Evolutionary conservation across 2,888 invertebrate species (phyloP), one percentile per base, ranked within the genome.

Genomic region (Metopia argyrocephala): DNA sequence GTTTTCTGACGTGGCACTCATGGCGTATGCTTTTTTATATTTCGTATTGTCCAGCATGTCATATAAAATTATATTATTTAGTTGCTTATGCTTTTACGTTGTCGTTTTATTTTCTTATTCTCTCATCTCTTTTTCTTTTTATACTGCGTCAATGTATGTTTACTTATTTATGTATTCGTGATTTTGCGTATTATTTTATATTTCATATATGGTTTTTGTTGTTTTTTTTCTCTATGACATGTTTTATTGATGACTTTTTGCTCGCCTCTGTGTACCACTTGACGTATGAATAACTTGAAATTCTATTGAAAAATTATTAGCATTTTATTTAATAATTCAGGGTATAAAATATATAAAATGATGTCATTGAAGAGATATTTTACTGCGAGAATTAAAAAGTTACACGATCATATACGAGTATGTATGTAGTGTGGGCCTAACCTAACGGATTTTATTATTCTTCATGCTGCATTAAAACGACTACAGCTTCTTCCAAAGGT

Each of bases 1-100:
- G 15, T 25, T 48, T 48, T 50, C 5, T 31, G 48, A 74, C 65
- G 64, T 85, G 86, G 52, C 85, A 86, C 84, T 82, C 86, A 85
- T 83, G 88, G 85, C 87, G 87, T 87, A 87, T 87, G 85, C 88
- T 86, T 83, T 84, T 86, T 86, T 83, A 83, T 85, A 85, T 61
- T 66, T 20, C 20, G 23, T 59, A 59, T 50, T 23, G 28, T 62
- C 56, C 9, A 54, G 15, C 4, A 12, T 46, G 78, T 82, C 83
- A 75, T 69, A 38, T 79, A 23, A 75, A 78, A 84, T 79, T 80
- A 69, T 59, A 84, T 76, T 66, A 75, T 65, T 79, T 76, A 83
- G 25, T 62, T 23, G 3, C 18, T 62, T 48, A n/a, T n/a, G n/a
- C n/a, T n/a, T n/a, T n/a, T n/a, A n/a, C n/a, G 45, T 46, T 27